Percentiles rank a stretch among this genome's conserved stretches.
Conservation (phyloP, 1,140 invertebrate genomes). For the Hyles euphorbiae region DNA sequence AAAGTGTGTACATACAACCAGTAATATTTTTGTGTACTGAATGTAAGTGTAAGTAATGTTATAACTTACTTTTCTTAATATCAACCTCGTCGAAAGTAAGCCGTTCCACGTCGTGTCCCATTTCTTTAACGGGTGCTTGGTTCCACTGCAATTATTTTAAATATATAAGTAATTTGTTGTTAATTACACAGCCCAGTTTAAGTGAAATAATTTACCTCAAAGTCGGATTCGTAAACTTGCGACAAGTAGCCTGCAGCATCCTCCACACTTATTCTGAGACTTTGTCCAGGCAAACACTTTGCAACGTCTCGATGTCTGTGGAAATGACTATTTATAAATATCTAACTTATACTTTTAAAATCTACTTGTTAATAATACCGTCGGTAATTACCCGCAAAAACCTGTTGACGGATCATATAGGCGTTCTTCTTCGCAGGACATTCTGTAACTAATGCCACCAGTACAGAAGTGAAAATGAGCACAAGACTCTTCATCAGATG, state of each 20-base stretch:
- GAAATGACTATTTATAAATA: constrained; percentile 4
- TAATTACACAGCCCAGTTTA: background rate
- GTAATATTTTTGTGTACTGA: background rate
- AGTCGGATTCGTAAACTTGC: constrained; percentile 60
- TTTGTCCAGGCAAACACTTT: constrained; percentile 67
- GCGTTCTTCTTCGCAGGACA: constrained; percentile 69
- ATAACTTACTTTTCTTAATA: constrained; percentile 46
- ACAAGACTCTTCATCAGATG: constrained; percentile 80
- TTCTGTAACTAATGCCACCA: constrained; percentile 77
- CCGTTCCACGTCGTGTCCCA: constrained; percentile 24
- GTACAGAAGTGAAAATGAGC: constrained; percentile 81
- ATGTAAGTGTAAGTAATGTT: background rate
- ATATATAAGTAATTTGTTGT: background rate
- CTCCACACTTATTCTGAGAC: constrained; percentile 58
- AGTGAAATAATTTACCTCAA: constrained; percentile 39
- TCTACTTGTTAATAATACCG: background rate
- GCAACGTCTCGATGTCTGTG: constrained; percentile 59
- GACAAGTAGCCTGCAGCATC: constrained; percentile 56
- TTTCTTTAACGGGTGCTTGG: constrained; percentile 24
- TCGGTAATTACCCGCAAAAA: constrained; percentile 65
- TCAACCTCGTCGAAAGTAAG: constrained; percentile 28
- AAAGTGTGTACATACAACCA: too few relatives aligned
- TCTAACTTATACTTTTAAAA: background rate
- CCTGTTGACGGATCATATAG: constrained; percentile 75
- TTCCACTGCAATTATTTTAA: constrained; percentile 32